Evolutionary conservation across 2,888 invertebrate genomes (phyloP), one percentile per base, ranked within the genome.

Genomic region (Eueremaeus valkanovi): DNA sequence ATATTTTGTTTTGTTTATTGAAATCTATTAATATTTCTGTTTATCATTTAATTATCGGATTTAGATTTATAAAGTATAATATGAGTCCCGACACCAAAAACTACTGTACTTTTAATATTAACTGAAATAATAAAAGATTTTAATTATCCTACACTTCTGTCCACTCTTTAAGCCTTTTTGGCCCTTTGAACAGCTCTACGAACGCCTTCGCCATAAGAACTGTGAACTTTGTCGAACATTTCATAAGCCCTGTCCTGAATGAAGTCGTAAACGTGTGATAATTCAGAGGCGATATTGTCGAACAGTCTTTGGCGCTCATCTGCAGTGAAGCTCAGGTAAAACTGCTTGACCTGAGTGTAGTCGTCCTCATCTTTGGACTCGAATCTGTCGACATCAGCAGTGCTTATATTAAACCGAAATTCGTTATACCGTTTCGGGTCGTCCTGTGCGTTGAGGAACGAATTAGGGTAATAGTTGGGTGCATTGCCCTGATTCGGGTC

Each of bases 391-490:
- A 66, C 36, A 82, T 94, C 93, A 0, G 93, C 95, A 75, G 86
- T 85, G 1, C 89, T 82, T 29, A 84, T 89, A 63, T 87, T 85
- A 1, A 88, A 87, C 49, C 87, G 84, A 79, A 87, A 87, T 0
- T 90, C 90, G 1, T 88, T 85, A 0, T 89, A 88, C 78, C 88
- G 88, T 73, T 73, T 66, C 8, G 73, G 49, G 73, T 82, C 80
- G 79, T 89, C 88, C 33, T 79, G 76, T 0, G 96, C 95, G 0
- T 96, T 97, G 77, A 88, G 87, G 85, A 96, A 98, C 78, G 95
- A 95, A 86, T 98, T 98, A 0, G 98, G 98, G 86, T 89, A 94
- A 83, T 98, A 98, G 84, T 97, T 97, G 8, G 97, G 97, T 5
- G 91, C 90, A 29, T 90, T 70, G 72, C 89, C 90, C 84, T 95